These are phyloP conservation scores for Brassicogethes aeneus DNA, from an alignment of 2,888 invertebrate species.

Conservation along the genomic window DNA sequence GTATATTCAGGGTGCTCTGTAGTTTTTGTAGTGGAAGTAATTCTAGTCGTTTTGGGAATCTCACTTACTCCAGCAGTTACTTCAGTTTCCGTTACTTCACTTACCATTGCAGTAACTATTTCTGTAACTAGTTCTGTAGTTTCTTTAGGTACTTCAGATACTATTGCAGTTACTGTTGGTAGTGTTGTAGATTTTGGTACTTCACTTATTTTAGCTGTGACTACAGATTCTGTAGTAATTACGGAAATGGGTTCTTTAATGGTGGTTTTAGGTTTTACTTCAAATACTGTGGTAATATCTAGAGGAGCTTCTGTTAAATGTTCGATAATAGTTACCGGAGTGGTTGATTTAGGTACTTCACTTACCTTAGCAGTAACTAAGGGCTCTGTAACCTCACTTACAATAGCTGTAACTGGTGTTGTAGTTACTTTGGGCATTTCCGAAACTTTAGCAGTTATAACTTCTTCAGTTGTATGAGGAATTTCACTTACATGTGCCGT, in stretches of 20 bases:
- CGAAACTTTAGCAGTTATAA: neutral
- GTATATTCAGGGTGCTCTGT: conserved; percentile 2
- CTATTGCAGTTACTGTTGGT: conserved; percentile 4
- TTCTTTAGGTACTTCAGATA: conserved; percentile 3
- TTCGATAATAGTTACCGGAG: conserved; percentile 3
- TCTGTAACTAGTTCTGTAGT: conserved; percentile 4
- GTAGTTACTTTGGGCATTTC: conserved; percentile 1
- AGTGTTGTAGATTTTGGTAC: neutral
- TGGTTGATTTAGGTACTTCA: neutral
- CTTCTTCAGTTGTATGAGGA: conserved; percentile 3
- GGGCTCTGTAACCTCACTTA: conserved; percentile 1
- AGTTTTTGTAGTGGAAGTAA: neutral
- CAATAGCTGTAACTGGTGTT: neutral
- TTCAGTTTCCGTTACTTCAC: conserved; percentile 1
- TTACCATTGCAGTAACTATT: neutral
- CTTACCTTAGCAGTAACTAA: conserved; percentile 2
- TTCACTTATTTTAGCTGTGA: neutral
- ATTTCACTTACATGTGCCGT: neutral
- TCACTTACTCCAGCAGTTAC: conserved; percentile 3
- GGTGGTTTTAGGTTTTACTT: conserved; percentile 7
- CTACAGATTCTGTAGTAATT: conserved; percentile 5
- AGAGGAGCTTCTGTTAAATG: conserved; percentile 1
- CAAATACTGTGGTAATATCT: conserved; percentile 5
- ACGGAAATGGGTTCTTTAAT: conserved; percentile 7
- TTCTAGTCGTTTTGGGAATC: neutral